Base-by-base conservation (phyloP, 2,888 invertebrate genomes). In the Cataglyphis rosenhaueri region DNA sequence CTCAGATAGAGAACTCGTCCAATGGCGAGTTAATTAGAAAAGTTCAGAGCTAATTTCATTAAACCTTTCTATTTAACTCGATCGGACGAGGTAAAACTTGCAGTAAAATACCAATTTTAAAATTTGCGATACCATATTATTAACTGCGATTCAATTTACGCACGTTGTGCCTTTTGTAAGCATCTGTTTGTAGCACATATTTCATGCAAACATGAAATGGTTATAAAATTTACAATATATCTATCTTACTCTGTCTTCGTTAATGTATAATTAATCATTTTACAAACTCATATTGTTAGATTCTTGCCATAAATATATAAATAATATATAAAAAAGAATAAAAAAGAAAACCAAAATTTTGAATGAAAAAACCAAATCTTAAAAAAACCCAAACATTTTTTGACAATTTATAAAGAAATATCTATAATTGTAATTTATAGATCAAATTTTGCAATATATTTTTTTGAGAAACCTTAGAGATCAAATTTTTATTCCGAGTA, bases 11-110 rank as follows among this genome's bases (percentile, higher is more conserved):
- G 35, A 21, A 44, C 8, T 52, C 8, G n/a, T 25, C 59, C 15
- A 3, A 35, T 9, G 35, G 70, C 59, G 81, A 82, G 88, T 88
- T 88, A 86, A 88, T 88, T 88, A 85, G 87, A 66, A 73, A 88
- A 88, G 78, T 88, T 88, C 76, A 44, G 29, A 57, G 74, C 59
- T 83, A 78, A 86, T 88, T 85, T 79, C 70, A 87, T 88, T 85
- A 84, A 85, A 59, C 29, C 52, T 48, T 52, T 70, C 57, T 70
- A 38, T 62, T 44, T 59, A 81, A 41, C 29, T 64, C 8, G 32
- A 29, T 48, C 35, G 25, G 25, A 25, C 25, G 9, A 71, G 6
- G 15, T 57, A 59, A 71, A 76, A 71, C 25, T 71, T 71, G 12
- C 29, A n/a, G 25, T 55, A 4, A 59, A 59, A 78, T 70, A 32